A percentile compares a stretch with the other conserved stretches of the same genome.
Evolutionary conservation across 2,888 invertebrate genomes (phyloP).

Genomic region (Onchidella celtica): DNA sequence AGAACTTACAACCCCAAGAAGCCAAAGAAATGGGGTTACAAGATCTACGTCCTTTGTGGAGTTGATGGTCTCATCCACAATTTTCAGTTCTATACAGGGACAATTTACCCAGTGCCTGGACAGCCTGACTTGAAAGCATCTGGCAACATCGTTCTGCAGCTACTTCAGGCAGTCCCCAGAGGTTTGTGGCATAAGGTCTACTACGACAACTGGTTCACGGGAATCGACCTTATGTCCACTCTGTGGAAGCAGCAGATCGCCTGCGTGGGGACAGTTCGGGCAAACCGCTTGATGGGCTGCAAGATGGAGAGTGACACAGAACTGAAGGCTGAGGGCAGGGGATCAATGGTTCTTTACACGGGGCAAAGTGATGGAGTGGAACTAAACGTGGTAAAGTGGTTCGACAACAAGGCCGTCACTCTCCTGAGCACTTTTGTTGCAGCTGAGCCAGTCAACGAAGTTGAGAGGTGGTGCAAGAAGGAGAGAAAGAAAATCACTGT

Average conservation of each 20-base stretch:
- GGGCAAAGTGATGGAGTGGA: background rate
- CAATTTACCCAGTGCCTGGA: background rate
- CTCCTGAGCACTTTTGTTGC: background rate
- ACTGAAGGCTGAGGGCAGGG: background rate
- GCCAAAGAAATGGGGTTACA: slow-evolving; percentile 30
- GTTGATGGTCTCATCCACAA: background rate
- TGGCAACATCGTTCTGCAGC: slow-evolving; percentile 31
- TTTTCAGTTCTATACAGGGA: no score
- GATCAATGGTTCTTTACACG: background rate
- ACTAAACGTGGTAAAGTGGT: background rate
- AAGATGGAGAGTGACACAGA: slow-evolving; percentile 6
- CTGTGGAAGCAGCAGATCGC: slow-evolving; percentile 20
- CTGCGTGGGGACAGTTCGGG: slow-evolving; percentile 10
- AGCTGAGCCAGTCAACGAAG: background rate
- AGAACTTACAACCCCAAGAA: slow-evolving; percentile 16
- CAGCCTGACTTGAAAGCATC: slow-evolving; percentile 20
- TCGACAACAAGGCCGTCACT: background rate
- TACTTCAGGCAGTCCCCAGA: no score
- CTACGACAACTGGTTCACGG: slow-evolving; percentile 26
- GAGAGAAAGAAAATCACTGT: background rate
- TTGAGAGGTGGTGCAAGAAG: background rate
- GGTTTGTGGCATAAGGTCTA: no score
- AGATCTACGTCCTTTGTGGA: background rate
- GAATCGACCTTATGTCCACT: background rate
- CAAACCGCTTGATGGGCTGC: slow-evolving; percentile 13